These are phyloP conservation scores for Halichoeres trimaculatus DNA, from an alignment of 2,113 vertebrate species.

Conservation along the genomic window DNA sequence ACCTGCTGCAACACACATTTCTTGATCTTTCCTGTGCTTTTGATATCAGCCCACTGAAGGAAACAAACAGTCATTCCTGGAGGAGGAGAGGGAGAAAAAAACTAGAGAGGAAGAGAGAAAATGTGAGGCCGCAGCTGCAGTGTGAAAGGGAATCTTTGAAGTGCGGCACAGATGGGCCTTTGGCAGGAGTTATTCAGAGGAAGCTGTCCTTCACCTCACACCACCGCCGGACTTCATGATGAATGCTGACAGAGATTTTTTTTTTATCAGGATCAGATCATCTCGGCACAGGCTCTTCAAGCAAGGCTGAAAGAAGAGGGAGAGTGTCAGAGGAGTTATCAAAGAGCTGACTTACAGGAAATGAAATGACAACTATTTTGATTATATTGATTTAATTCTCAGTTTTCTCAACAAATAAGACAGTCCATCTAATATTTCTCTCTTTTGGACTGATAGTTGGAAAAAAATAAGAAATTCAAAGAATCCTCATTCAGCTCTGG, in stretches of 20 bases:
- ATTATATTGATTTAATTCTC: background rate
- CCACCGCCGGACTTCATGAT: background rate
- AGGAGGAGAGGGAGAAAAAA: background rate
- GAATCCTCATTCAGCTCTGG: too few relatives aligned
- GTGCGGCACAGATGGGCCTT: conserved; percentile 27
- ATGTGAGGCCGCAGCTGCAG: conserved; percentile 44
- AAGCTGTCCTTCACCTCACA: conserved; percentile 42
- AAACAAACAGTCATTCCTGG: conserved; percentile 31
- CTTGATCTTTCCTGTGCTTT: conserved; percentile 24
- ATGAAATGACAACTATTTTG: background rate
- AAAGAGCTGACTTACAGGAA: background rate
- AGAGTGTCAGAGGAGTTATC: conserved; percentile 4
- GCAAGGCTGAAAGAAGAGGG: conserved; percentile 75
- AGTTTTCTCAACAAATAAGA: background rate
- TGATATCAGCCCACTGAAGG: conserved; percentile 14
- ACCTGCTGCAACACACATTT: conserved; percentile 31
- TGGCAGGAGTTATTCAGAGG: conserved; percentile 37
- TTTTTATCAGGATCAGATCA: conserved; percentile 56
- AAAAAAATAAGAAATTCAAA: background rate
- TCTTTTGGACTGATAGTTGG: background rate
- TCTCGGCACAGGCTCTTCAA: conserved; percentile 80
- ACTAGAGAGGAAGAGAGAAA: conserved; percentile 12
- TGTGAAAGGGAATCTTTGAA: conserved; percentile 46
- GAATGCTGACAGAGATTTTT: background rate
- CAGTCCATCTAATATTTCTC: background rate